Conservation (phyloP, 2,888 invertebrate species). For the Drosophila prolongata region DNA sequence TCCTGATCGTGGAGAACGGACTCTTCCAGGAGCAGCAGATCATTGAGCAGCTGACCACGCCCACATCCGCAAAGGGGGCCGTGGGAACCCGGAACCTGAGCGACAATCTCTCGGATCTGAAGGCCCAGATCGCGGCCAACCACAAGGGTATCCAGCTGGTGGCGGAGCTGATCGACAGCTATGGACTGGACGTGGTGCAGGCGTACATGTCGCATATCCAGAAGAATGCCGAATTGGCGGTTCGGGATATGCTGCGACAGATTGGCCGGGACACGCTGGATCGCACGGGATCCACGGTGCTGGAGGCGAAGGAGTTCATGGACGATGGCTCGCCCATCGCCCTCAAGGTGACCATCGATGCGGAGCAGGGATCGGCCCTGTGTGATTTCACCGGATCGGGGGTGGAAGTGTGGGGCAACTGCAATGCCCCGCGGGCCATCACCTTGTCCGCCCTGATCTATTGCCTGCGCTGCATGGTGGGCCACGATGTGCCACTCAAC, state of each 20-base stretch:
- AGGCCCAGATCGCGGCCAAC: constrained; percentile 99
- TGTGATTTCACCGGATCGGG: constrained; percentile 96
- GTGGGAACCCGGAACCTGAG: constrained; percentile 94
- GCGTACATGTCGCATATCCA: constrained; percentile 99
- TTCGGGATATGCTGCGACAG: constrained; percentile 94
- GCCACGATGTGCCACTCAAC: constrained; percentile 98
- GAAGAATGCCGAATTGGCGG: constrained; percentile 97
- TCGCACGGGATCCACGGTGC: constrained; percentile 86
- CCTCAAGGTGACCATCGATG: constrained; percentile 91
- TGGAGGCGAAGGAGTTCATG: constrained; percentile 93
- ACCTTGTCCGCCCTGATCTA: constrained; percentile 98
- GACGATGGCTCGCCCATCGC: constrained; percentile 97
- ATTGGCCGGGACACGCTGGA: constrained; percentile 86
- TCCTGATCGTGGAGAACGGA: constrained; percentile 93
- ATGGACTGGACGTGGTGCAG: constrained; percentile 96
- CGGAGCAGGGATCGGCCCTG: constrained; percentile 89
- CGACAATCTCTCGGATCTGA: constrained; percentile 97
- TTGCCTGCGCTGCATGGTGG: constrained; percentile 98
- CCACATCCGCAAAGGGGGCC: constrained; percentile 86
- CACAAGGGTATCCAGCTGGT: constrained; percentile 95
- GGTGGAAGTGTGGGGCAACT: constrained; percentile 97
- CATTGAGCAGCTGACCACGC: constrained; percentile 88
- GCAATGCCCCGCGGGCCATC: constrained; percentile 98
- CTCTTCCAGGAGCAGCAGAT: constrained; percentile 91
- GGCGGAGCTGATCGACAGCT: constrained; percentile 94